phyloP scores from a whole-genome alignment of 2,113 vertebrate species.

The Zeus faber region DNA sequence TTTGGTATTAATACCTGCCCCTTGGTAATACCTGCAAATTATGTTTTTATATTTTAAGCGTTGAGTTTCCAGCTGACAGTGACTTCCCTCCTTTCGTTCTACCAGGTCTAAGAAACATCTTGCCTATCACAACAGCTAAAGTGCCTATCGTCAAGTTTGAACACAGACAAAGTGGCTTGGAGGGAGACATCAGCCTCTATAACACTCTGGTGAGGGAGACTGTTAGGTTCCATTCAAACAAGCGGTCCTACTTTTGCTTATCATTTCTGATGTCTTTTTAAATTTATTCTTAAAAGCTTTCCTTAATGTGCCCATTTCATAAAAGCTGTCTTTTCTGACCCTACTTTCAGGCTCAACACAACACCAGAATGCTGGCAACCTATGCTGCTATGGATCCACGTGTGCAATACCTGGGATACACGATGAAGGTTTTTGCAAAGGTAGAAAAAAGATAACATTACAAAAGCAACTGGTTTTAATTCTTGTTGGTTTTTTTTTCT shows the following conservation, averaged over 20 bases:
- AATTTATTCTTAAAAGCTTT: no score
- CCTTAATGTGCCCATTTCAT: background rate
- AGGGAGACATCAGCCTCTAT: slow-evolving; percentile 97
- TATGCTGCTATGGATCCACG: slow-evolving; percentile 94
- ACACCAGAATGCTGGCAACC: slow-evolving; percentile 95
- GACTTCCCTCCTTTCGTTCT: slow-evolving; percentile 17
- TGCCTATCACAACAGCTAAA: slow-evolving; percentile 99
- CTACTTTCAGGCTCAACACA: slow-evolving; percentile 87
- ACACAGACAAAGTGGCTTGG: slow-evolving; percentile 89
- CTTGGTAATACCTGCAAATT: background rate
- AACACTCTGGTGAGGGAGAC: slow-evolving; percentile 88
- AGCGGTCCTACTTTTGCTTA: background rate
- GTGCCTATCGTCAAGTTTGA: slow-evolving; percentile 99
- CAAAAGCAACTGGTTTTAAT: no score
- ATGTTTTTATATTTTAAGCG: background rate
- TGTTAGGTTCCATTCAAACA: background rate
- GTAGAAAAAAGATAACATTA: no score
- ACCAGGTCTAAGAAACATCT: slow-evolving; percentile 95
- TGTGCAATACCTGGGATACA: slow-evolving; percentile 93
- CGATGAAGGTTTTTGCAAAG: slow-evolving; percentile 99
- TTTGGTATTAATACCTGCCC: background rate
- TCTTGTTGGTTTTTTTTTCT: no score
- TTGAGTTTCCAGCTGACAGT: background rate
- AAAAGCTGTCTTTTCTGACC: background rate
- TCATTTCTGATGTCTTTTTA: no score